Conservation (phyloP, 2,888 invertebrate species). For the Agrotis puta region DNA sequence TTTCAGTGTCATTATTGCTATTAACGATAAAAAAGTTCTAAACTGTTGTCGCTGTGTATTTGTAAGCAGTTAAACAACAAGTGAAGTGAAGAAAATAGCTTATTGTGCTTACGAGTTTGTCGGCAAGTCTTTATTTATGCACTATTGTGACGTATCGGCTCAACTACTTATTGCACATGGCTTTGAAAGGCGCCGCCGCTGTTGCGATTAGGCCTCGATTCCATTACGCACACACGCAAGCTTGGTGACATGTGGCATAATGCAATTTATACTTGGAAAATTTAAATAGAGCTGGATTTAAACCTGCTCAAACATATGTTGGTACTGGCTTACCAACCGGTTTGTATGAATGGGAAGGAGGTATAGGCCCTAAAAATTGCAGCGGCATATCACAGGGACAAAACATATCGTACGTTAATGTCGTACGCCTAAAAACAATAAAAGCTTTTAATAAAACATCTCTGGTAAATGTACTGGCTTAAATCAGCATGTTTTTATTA, state of each 20-base stretch:
- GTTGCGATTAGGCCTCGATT: conserved; percentile 40
- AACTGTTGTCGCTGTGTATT: conserved; percentile 1
- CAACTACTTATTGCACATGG: conserved; percentile 48
- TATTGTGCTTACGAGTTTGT: conserved; percentile 33
- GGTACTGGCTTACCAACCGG: conserved; percentile 23
- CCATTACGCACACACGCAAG: conserved; percentile 20
- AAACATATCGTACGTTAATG: neutral
- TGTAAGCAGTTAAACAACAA: conserved; percentile 13
- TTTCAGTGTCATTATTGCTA: neutral
- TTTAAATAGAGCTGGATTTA: conserved; percentile 26
- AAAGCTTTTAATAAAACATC: neutral
- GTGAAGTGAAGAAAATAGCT: conserved; percentile 42
- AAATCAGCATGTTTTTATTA: neutral
- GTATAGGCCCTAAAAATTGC: neutral
- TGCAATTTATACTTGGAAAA: conserved; percentile 26
- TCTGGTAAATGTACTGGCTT: neutral
- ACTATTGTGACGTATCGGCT: conserved; percentile 52
- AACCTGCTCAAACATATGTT: conserved; percentile 9
- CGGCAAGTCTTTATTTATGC: conserved; percentile 52
- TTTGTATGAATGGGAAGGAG: conserved; percentile 19
- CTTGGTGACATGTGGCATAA: conserved; percentile 31
- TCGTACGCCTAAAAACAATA: neutral
- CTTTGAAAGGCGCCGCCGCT: conserved; percentile 49
- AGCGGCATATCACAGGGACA: neutral
- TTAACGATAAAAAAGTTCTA: conserved; percentile 7